A percentile compares a stretch with the other conserved stretches of the same genome.
phyloP scores from a whole-genome alignment of 1,140 invertebrate species.

The Drosophila leontia region DNA sequence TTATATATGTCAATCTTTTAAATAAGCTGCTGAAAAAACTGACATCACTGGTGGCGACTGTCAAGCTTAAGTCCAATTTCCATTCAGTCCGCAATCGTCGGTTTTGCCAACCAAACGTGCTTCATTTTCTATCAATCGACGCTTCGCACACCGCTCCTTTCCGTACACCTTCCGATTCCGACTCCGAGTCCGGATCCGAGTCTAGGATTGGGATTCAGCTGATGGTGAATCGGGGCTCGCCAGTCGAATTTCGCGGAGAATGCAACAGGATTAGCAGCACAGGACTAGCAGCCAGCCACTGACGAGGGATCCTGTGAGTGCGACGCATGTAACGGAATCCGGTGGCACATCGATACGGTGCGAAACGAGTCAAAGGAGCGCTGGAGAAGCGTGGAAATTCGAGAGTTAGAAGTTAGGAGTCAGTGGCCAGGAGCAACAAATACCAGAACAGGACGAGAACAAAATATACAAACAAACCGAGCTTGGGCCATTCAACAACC shows the following conservation, averaged over 20 bases:
- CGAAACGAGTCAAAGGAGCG: not conserved
- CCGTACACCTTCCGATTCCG: constrained; percentile 31
- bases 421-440: constrained; percentile 25
- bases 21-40: too few relatives aligned
- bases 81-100: constrained; percentile 74
- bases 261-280: constrained; percentile 26
- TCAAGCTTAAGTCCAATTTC: constrained; percentile 40
- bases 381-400: constrained; percentile 17
- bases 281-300: constrained; percentile 7
- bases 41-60: constrained; percentile 3
- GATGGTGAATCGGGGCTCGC: constrained; percentile 23
- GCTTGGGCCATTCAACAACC: constrained; percentile 65
- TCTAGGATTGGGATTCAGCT: constrained; percentile 24
- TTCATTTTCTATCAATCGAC: constrained; percentile 46
- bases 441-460: constrained; percentile 12
- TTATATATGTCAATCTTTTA: too few relatives aligned
- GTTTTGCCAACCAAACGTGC: constrained; percentile 79
- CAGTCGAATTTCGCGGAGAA: constrained; percentile 25
- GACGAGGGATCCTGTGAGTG: not conserved
- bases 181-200: constrained; percentile 28
- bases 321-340: constrained; percentile 20
- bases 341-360: constrained; percentile 13
- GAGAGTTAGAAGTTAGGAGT: not conserved
- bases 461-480: constrained; percentile 33
- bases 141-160: constrained; percentile 53